Percentiles rank a stretch among this genome's conserved stretches.
Conservation (phyloP, 2,888 invertebrate species). For the Gisinianus flammeolus region DNA sequence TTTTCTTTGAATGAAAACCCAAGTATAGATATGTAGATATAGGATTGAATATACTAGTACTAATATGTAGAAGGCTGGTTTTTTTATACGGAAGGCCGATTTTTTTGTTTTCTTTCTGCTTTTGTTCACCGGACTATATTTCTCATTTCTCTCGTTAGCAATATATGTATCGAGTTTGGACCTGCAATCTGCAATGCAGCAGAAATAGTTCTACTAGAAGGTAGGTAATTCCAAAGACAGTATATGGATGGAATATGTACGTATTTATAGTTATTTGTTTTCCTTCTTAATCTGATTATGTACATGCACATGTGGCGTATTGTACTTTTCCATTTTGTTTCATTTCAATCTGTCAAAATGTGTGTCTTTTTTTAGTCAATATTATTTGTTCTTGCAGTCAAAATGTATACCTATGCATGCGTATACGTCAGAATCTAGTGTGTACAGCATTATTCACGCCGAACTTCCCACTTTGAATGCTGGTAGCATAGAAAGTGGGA, state of each 20-base stretch:
- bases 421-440: not conserved
- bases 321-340: not conserved
- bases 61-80: too few relatives aligned
- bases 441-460: not conserved
- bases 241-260: not conserved
- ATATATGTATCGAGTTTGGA: not conserved
- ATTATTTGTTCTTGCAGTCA: not conserved
- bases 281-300: not conserved
- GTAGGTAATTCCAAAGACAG: not conserved
- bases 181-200: slow-evolving; percentile 35
- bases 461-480: not conserved
- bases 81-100: not conserved
- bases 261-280: not conserved
- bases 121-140: not conserved
- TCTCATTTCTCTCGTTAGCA: not conserved
- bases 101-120: not conserved
- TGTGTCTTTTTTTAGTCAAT: not conserved
- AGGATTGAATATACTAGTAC: too few relatives aligned
- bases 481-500: too few relatives aligned
- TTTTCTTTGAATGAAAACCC: not conserved
- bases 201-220: not conserved
- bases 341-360: not conserved
- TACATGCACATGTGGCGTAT: not conserved
- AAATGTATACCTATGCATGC: too few relatives aligned
- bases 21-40: too few relatives aligned